Evolutionary conservation across 1,140 invertebrate genomes (phyloP).

Genomic region (Eueides isabella): DNA sequence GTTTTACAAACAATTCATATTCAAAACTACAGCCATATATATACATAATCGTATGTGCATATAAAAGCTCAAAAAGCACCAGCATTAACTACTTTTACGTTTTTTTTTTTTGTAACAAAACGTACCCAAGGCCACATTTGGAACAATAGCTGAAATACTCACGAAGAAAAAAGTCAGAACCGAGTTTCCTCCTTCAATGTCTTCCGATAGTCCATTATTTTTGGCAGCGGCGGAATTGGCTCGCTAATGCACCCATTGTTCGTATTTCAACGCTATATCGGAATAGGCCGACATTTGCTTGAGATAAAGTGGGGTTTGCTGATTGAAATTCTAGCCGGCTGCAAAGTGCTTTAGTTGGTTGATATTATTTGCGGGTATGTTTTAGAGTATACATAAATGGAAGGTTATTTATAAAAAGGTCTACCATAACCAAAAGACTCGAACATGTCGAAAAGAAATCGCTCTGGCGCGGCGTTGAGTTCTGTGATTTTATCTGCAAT

Average conservation of each 20-base stretch:
- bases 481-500: too few species aligned
- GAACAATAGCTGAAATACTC: conserved; percentile 3
- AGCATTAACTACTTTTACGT: background rate
- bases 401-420: too few species aligned
- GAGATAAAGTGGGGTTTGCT: conserved; percentile 37
- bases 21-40: background rate
- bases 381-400: background rate
- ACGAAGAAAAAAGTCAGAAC: conserved; percentile 14
- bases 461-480: too few species aligned
- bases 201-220: conserved; percentile 47
- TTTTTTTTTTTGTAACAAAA: conserved; percentile 6
- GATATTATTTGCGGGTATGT: background rate
- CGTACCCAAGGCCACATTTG: background rate
- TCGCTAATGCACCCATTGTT: conserved; percentile 46
- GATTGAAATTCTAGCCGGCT: conserved; percentile 17
- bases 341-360: background rate
- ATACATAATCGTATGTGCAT: background rate
- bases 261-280: conserved; percentile 39
- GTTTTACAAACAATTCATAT: background rate
- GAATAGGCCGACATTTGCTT: conserved; percentile 36
- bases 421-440: too few species aligned
- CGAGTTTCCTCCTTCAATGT: conserved; percentile 32
- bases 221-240: conserved; percentile 42
- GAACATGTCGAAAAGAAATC: too few species aligned
- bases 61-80: background rate